Conservation (phyloP, 2,797 vertebrate species). For the Scomberomorus guttatus region DNA sequence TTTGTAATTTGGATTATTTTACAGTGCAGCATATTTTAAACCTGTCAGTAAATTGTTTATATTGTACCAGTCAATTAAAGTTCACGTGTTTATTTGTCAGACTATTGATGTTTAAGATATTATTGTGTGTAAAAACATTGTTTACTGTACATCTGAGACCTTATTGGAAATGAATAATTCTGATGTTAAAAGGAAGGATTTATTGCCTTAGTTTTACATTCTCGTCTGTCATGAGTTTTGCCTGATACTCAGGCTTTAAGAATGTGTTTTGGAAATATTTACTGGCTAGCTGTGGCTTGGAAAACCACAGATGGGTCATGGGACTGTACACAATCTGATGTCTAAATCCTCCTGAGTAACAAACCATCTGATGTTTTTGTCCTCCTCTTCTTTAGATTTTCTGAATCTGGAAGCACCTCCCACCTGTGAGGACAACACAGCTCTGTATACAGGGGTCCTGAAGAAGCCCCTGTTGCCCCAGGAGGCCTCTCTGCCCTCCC, state of each 20-base stretch:
- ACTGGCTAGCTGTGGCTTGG: slow-evolving; percentile 32
- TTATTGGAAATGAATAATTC: slow-evolving; percentile 3
- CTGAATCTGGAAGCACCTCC: slow-evolving; percentile 87
- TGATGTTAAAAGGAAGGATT: neutral
- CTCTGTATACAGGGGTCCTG: slow-evolving; percentile 94
- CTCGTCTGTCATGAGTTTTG: slow-evolving; percentile 31
- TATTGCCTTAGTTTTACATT: slow-evolving; percentile 6
- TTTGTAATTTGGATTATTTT: slow-evolving; percentile 70
- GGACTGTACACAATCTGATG: slow-evolving; percentile 23
- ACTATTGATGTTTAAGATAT: neutral
- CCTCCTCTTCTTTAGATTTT: slow-evolving; percentile 79
- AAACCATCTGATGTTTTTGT: slow-evolving; percentile 7
- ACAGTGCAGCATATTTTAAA: neutral
- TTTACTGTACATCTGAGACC: neutral
- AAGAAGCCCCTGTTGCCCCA: slow-evolving; percentile 90
- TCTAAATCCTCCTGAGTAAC: slow-evolving; percentile 26
- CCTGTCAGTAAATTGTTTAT: neutral
- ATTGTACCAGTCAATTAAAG: neutral
- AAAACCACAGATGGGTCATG: slow-evolving; percentile 42
- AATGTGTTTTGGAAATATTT: slow-evolving; percentile 52
- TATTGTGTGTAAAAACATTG: neutral
- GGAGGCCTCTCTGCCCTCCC: slow-evolving; percentile 85
- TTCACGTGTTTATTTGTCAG: neutral
- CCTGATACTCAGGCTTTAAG: slow-evolving; percentile 40
- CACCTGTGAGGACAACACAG: slow-evolving; percentile 89